Conservation (phyloP, 2,113 vertebrate species). For the Hypocryptadius cinnamomeus region DNA sequence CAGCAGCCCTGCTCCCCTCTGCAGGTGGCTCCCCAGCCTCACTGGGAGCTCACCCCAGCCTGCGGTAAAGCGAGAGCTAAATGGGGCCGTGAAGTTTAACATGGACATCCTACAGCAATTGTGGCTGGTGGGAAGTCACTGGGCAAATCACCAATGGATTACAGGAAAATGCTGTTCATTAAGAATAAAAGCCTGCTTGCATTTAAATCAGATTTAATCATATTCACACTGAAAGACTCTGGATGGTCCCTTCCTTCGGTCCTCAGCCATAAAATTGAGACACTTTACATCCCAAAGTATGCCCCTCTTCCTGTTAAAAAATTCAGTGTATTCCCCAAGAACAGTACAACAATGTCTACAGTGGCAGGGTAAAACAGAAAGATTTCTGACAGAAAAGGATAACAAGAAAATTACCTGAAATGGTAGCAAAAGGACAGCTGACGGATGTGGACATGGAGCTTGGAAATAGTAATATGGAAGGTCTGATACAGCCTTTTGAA, state of each 20-base stretch:
- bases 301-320: background rate
- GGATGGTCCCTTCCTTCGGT: background rate
- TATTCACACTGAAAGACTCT: background rate
- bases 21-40: background rate
- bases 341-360: background rate
- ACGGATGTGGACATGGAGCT: background rate
- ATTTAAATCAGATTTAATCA: background rate
- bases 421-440: background rate
- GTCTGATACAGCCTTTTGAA: accelerated
- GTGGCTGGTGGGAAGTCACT: background rate
- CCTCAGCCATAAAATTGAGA: background rate
- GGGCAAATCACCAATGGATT: background rate
- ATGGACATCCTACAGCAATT: accelerated
- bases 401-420: background rate
- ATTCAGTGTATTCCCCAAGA: background rate
- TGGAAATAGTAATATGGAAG: background rate
- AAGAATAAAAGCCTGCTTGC: background rate
- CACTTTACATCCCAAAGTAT: background rate
- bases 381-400: background rate
- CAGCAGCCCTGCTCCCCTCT: background rate
- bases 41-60: background rate
- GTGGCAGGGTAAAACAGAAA: background rate
- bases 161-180: background rate
- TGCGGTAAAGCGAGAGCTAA: accelerated
- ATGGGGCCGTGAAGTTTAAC: background rate